These are phyloP conservation scores for Phyllotis vaccarum DNA, from an alignment of 2,797 vertebrate species.

Conservation along the genomic window DNA sequence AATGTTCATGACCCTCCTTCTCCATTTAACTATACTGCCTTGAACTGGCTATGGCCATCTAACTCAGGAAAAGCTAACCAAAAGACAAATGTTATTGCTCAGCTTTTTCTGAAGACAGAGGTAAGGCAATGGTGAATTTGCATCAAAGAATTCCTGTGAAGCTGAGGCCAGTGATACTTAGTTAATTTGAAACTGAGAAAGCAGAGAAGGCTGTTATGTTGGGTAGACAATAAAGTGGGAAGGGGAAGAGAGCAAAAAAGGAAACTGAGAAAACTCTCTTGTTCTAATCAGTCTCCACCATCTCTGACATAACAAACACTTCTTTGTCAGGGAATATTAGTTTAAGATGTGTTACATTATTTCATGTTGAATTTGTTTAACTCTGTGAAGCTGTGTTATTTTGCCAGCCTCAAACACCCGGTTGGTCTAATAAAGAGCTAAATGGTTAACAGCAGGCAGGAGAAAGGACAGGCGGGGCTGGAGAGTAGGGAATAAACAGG, in stretches of 20 bases:
- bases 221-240: neutral
- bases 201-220: neutral
- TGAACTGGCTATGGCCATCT: neutral
- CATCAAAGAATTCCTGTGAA: neutral
- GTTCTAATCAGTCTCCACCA: neutral
- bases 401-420: neutral
- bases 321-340: neutral
- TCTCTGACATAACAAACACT: neutral
- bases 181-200: neutral
- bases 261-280: neutral
- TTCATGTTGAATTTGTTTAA: neutral
- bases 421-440: neutral
- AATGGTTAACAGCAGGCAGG: neutral
- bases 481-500: neutral
- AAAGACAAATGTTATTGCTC: neutral
- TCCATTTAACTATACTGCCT: neutral
- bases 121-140: neutral
- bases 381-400: neutral
- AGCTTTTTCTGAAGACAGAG: neutral
- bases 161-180: neutral
- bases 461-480: neutral
- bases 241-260: neutral
- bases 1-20: neutral
- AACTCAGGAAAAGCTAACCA: conserved; percentile 40
- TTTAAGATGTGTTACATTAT: neutral